Conservation (phyloP, 1,140 invertebrate genomes). For the Propsilocerus akamusi region DNA sequence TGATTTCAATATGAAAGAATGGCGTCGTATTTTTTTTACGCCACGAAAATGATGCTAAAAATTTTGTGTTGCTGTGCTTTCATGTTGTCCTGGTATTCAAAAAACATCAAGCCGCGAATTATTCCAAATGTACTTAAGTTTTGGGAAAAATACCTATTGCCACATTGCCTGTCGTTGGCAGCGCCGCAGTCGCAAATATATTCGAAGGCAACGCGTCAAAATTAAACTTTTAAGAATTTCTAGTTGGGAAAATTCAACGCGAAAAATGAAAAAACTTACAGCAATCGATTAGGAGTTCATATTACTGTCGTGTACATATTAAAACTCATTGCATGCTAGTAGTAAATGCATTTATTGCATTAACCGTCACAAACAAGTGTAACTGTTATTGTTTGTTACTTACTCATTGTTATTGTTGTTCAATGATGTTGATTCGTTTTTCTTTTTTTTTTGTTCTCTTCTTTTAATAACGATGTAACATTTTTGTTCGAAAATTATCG, state of each 20-base stretch:
- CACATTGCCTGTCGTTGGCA: background rate
- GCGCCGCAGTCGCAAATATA: background rate
- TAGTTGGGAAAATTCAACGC: background rate
- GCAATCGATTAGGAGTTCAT: slow-evolving; percentile 3
- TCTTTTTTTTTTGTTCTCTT: too few relatives aligned
- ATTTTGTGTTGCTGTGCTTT: background rate
- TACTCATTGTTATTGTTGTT: too few relatives aligned
- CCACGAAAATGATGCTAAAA: too few relatives aligned
- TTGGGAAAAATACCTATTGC: slow-evolving; percentile 3
- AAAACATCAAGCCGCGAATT: slow-evolving; percentile 3
- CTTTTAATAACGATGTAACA: too few relatives aligned
- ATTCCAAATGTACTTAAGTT: slow-evolving; percentile 2
- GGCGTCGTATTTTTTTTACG: background rate
- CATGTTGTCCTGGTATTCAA: background rate
- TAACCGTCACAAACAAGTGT: too few relatives aligned
- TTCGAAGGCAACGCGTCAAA: background rate
- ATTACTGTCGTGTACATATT: background rate
- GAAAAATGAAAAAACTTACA: slow-evolving; percentile 4
- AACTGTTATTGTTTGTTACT: background rate
- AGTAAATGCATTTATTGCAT: background rate
- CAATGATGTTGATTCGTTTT: too few relatives aligned
- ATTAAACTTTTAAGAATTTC: background rate
- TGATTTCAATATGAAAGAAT: background rate
- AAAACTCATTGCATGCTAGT: background rate
- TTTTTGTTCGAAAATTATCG: too few relatives aligned